These are phyloP conservation scores for Anthophora plumipes DNA, from an alignment of 2,888 invertebrate species.

Conservation along the genomic window DNA sequence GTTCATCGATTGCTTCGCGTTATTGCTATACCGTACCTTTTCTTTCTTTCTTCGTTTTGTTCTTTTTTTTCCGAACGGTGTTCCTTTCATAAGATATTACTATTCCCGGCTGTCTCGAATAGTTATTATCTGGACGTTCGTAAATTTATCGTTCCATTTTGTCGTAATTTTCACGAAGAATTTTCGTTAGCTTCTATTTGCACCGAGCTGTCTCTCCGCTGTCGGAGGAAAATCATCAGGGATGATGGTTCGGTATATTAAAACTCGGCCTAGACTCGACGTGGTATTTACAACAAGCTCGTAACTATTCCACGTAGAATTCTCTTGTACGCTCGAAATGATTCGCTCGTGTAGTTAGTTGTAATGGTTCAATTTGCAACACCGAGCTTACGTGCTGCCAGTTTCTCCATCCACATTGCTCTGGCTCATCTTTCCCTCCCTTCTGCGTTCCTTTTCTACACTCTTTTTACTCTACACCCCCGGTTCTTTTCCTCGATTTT, in stretches of 20 bases:
- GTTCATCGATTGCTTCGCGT: slow-evolving; percentile 25
- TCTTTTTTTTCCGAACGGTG: too few species aligned
- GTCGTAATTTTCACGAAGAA: slow-evolving; percentile 14
- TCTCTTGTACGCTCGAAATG: neutral
- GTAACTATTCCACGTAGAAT: slow-evolving; percentile 24
- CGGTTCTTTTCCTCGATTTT: slow-evolving; percentile 13
- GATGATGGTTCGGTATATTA: too few species aligned
- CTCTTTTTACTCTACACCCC: neutral
- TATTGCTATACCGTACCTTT: slow-evolving; percentile 3
- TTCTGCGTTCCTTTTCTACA: neutral
- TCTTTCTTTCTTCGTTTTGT: neutral
- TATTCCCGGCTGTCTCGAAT: neutral
- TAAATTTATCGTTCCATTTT: slow-evolving; percentile 17
- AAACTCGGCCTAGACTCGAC: neutral
- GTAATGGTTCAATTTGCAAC: slow-evolving; percentile 65
- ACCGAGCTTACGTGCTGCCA: slow-evolving; percentile 21
- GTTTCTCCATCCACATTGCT: too few species aligned
- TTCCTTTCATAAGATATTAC: neutral
- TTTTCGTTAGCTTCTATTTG: neutral
- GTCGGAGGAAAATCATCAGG: neutral
- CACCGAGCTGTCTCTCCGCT: too few species aligned
- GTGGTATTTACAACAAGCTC: slow-evolving; percentile 27
- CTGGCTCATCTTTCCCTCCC: too few species aligned
- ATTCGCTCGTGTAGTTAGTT: slow-evolving; percentile 36
- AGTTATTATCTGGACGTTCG: slow-evolving; percentile 10